Conservation (phyloP, 2,888 invertebrate genomes). For the Metellina segmentata region DNA sequence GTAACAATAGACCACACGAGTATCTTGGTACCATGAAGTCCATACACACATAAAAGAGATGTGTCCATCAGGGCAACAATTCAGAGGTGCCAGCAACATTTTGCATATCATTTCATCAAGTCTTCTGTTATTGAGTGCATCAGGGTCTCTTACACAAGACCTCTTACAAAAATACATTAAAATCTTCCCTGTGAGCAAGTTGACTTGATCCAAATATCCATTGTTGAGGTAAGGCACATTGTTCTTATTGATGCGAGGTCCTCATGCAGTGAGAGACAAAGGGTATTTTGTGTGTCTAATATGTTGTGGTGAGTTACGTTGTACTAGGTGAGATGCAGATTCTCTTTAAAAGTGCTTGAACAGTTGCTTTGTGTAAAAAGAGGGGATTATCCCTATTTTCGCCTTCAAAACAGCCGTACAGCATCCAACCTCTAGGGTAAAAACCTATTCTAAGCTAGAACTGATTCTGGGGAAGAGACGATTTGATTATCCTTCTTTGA, state of each 20-base stretch:
- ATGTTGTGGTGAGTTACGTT: background rate
- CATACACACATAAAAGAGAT: too few relatives aligned
- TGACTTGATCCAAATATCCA: background rate
- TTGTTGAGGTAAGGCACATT: background rate
- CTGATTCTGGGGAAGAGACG: too few relatives aligned
- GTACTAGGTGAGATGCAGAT: background rate
- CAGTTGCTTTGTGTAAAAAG: too few relatives aligned
- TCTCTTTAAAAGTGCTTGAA: background rate
- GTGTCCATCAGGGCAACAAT: too few relatives aligned
- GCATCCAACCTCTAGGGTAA: too few relatives aligned
- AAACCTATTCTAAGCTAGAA: too few relatives aligned
- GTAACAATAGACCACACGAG: too few relatives aligned
- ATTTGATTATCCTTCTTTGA: too few relatives aligned
- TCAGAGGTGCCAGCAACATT: too few relatives aligned
- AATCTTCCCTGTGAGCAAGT: background rate
- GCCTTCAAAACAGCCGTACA: too few relatives aligned
- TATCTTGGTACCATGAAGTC: too few relatives aligned
- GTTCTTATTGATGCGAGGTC: background rate
- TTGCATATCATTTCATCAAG: slow-evolving; percentile 29
- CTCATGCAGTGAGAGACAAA: background rate
- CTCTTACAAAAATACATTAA: background rate
- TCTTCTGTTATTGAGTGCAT: background rate
- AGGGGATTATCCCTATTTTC: too few relatives aligned
- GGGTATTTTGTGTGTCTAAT: background rate
- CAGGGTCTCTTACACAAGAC: background rate